Evolutionary conservation across 2,113 vertebrate species (phyloP).

Genomic region (Syrmaticus mikado): DNA sequence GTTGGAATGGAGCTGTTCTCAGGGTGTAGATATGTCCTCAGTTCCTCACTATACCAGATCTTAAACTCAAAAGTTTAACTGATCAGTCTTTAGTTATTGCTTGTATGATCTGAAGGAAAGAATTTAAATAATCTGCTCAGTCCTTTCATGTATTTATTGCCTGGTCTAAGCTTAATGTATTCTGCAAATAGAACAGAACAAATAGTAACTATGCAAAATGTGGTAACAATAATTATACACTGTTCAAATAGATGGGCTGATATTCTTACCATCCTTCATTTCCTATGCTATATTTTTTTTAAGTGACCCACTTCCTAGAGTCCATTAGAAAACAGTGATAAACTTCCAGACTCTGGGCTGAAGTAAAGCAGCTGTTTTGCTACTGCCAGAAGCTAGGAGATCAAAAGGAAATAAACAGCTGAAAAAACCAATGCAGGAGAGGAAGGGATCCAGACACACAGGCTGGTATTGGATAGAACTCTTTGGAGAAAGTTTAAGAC

Average conservation of each 20-base stretch:
- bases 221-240: neutral
- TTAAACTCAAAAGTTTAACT: neutral
- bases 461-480: neutral
- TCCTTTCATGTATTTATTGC: neutral
- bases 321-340: neutral
- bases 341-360: neutral
- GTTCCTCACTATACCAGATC: neutral
- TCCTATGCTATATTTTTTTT: neutral
- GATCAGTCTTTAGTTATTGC: neutral
- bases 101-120: neutral
- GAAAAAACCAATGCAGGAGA: neutral
- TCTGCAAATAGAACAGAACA: neutral
- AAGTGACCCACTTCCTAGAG: neutral
- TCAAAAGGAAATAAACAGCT: slow-evolving; percentile 20
- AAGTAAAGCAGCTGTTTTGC: neutral
- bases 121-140: neutral
- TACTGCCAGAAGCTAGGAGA: slow-evolving; percentile 23
- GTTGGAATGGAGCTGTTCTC: neutral
- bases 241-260: neutral
- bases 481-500: neutral
- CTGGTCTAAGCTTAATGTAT: neutral
- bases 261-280: fast-evolving
- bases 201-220: neutral
- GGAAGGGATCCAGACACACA: neutral
- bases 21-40: neutral